These are phyloP conservation scores for Rhadinocentrus ornatus DNA, from an alignment of 2,797 vertebrate species.

Conservation along the genomic window DNA sequence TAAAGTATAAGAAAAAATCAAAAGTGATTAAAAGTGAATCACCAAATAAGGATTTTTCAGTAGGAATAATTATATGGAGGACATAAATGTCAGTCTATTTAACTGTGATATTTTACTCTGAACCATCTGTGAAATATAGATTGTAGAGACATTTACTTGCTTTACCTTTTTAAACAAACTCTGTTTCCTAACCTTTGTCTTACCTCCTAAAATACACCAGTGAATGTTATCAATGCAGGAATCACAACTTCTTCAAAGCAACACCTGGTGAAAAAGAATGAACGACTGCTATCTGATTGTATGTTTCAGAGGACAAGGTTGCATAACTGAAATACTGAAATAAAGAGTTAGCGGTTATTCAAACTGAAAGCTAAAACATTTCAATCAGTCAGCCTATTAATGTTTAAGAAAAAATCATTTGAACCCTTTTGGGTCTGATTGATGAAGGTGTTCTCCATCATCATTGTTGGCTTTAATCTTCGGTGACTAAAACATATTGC, in stretches of 20 bases:
- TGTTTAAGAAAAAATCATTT: constrained; percentile 22
- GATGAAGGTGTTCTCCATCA: constrained; percentile 46
- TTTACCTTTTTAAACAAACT: not conserved
- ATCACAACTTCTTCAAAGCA: constrained; percentile 20
- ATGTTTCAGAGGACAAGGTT: constrained; percentile 8
- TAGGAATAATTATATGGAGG: not conserved
- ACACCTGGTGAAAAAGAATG: constrained; percentile 9
- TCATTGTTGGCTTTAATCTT: constrained; percentile 12
- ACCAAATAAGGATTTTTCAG: not conserved
- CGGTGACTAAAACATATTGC: constrained; percentile 19
- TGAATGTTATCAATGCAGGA: constrained; percentile 5
- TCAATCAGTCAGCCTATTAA: constrained; percentile 10
- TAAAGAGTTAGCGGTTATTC: constrained; percentile 5
- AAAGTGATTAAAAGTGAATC: not conserved
- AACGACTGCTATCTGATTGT: not conserved
- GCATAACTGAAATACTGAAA: constrained; percentile 7
- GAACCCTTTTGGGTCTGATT: constrained; percentile 4
- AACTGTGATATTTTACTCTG: not conserved
- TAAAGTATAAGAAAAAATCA: not conserved
- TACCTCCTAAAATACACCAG: not conserved
- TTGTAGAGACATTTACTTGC: not conserved
- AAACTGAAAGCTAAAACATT: constrained; percentile 14
- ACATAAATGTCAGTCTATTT: not conserved
- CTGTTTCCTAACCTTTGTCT: not conserved
- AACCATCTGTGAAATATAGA: not conserved